Percentiles rank a stretch among this genome's conserved stretches.
Evolutionary conservation across 2,888 invertebrate genomes (phyloP).

Genomic region (Laspeyria flexula): DNA sequence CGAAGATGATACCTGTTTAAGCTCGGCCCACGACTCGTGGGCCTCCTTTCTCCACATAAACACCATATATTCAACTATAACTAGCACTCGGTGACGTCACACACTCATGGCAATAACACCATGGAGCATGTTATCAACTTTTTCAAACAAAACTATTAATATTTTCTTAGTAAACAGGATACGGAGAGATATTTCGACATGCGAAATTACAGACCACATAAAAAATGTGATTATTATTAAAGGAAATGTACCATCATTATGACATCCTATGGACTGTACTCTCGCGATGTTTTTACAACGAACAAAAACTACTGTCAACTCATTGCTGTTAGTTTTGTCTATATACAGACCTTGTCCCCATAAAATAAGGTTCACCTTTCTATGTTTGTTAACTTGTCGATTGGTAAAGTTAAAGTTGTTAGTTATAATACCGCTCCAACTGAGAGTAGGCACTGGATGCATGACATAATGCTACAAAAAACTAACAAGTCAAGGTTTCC

Average conservation of each 20-base stretch:
- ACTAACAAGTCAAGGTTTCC: slow-evolving; percentile 52
- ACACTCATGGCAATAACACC: not conserved
- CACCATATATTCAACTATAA: not conserved
- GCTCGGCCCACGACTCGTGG: too few species aligned
- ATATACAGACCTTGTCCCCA: slow-evolving; percentile 4
- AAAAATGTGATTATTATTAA: slow-evolving; percentile 46
- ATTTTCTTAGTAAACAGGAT: slow-evolving; percentile 22
- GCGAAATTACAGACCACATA: slow-evolving; percentile 35
- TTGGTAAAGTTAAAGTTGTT: slow-evolving; percentile 11
- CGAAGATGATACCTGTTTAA: too few species aligned
- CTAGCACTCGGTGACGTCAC: slow-evolving; percentile 1
- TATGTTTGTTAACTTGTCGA: not conserved
- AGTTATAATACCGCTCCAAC: slow-evolving; percentile 40
- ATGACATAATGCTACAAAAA: slow-evolving; percentile 66
- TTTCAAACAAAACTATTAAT: slow-evolving; percentile 11
- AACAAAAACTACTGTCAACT: slow-evolving; percentile 33
- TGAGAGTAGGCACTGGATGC: slow-evolving; percentile 43
- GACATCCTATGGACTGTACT: slow-evolving; percentile 44
- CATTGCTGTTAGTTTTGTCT: not conserved
- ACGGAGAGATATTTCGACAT: slow-evolving; percentile 15
- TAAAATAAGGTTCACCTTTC: slow-evolving; percentile 19
- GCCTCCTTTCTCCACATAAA: not conserved
- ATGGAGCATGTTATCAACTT: slow-evolving; percentile 4
- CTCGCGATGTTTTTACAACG: slow-evolving; percentile 38
- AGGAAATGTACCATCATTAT: slow-evolving; percentile 52